Evolutionary conservation across 2,113 vertebrate species (phyloP).

Genomic region (Plotosus lineatus): DNA sequence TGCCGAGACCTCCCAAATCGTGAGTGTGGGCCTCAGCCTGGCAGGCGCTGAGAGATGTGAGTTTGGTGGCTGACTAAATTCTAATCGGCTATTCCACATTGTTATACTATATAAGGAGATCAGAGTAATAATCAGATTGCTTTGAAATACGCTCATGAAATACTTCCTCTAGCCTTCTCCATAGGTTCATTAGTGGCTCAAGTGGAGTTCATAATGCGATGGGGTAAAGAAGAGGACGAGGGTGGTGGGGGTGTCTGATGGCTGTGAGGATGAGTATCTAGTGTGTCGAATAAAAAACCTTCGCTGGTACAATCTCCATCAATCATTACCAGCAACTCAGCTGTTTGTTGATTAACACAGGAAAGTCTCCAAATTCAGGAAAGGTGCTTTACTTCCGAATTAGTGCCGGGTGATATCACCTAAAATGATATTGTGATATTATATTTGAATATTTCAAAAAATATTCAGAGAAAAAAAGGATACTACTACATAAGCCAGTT

Average conservation of each 20-base stretch:
- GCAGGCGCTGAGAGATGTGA: conserved; percentile 60
- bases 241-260: background rate
- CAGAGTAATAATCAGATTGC: conserved; percentile 83
- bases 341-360: background rate
- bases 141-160: conserved; percentile 74
- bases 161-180: conserved; percentile 59
- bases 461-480: too few species aligned
- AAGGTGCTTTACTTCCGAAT: background rate
- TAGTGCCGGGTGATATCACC: too few species aligned
- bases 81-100: conserved; percentile 78
- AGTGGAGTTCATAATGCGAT: conserved; percentile 29
- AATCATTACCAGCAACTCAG: background rate
- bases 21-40: conserved; percentile 49
- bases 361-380: background rate
- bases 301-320: too few species aligned
- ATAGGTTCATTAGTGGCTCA: conserved; percentile 39
- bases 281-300: background rate
- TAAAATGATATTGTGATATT: too few species aligned
- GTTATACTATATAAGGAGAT: conserved; percentile 79
- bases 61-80: conserved; percentile 62
- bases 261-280: conserved; percentile 44
- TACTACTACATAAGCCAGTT: too few species aligned
- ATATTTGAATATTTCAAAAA: too few species aligned
- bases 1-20: conserved; percentile 40
- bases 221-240: conserved; percentile 42